Conservation (phyloP, 2,888 invertebrate species). For the Ophioninae sp. region DNA sequence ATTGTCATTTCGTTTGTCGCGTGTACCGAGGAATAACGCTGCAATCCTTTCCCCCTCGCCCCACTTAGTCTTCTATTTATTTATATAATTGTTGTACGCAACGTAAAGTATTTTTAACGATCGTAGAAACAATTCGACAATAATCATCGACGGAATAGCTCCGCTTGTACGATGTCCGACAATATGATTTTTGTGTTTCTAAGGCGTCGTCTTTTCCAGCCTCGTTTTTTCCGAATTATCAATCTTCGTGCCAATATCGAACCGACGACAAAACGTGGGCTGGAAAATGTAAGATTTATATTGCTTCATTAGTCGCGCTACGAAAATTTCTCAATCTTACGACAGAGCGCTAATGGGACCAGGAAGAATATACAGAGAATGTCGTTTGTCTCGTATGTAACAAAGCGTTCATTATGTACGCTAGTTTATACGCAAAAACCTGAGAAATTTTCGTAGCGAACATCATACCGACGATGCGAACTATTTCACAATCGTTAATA, state of each 20-base stretch:
- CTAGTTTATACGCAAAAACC: constrained; percentile 25
- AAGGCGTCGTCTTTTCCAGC: background rate
- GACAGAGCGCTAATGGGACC: background rate
- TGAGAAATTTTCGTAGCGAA: constrained; percentile 52
- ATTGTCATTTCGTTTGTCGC: constrained; percentile 35
- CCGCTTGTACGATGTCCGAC: background rate
- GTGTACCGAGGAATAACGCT: constrained; percentile 45
- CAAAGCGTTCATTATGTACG: constrained; percentile 24
- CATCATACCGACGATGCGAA: constrained; percentile 54
- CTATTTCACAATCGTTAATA: constrained; percentile 71
- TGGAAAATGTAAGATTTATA: background rate
- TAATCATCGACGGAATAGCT: constrained; percentile 17
- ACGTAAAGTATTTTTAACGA: constrained; percentile 40
- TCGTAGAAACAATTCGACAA: background rate
- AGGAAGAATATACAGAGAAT: constrained; percentile 11
- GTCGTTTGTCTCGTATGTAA: constrained; percentile 4
- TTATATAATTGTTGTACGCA: constrained; percentile 56
- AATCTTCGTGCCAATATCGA: constrained; percentile 32
- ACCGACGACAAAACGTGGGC: background rate
- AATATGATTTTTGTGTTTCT: background rate
- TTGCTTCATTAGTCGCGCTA: background rate
- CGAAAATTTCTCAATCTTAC: background rate
- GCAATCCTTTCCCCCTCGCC: constrained; percentile 30
- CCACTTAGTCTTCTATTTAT: constrained; percentile 60
- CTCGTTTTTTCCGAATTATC: constrained; percentile 6